A percentile compares a stretch with the other conserved stretches of the same genome.
These are phyloP conservation scores for Ctenopoma multispine DNA, from an alignment of 2,797 vertebrate species.

Conservation along the genomic window DNA sequence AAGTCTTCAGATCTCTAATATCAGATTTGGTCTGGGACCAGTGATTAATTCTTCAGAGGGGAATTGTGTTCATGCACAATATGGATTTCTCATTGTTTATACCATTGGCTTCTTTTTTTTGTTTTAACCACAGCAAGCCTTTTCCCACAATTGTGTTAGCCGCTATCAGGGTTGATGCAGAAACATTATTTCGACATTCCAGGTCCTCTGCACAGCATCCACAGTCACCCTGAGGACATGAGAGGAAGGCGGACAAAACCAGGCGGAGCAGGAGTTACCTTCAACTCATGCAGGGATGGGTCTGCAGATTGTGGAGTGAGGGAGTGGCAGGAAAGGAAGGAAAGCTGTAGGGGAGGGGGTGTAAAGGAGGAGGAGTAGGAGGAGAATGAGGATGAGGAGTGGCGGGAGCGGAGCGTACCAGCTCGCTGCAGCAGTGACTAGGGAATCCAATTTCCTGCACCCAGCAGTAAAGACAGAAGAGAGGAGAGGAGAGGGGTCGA, in stretches of 20 bases:
- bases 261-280: conserved; percentile 8
- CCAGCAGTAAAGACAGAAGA: conserved; percentile 32
- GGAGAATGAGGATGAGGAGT: conserved; percentile 25
- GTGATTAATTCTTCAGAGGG: neutral
- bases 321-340: conserved; percentile 68
- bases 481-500: conserved; percentile 51
- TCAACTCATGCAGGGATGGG: conserved; percentile 13
- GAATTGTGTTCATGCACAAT: neutral
- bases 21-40: neutral
- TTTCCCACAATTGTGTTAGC: conserved; percentile 41
- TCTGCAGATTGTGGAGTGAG: conserved; percentile 36
- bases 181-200: neutral
- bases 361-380: conserved; percentile 13
- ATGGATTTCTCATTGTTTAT: conserved; percentile 24
- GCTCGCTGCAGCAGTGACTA: conserved; percentile 48
- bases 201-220: conserved; percentile 16
- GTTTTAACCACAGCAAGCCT: neutral
- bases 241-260: conserved; percentile 9
- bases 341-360: conserved; percentile 26
- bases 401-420: conserved; percentile 40
- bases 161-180: conserved; percentile 38
- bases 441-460: conserved; percentile 66
- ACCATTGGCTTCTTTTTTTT: conserved; percentile 5
- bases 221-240: neutral
- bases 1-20: neutral